These are phyloP conservation scores for Parauchenoglanis ngamensis DNA, from an alignment of 2,797 vertebrate genomes.

Conservation along the genomic window DNA sequence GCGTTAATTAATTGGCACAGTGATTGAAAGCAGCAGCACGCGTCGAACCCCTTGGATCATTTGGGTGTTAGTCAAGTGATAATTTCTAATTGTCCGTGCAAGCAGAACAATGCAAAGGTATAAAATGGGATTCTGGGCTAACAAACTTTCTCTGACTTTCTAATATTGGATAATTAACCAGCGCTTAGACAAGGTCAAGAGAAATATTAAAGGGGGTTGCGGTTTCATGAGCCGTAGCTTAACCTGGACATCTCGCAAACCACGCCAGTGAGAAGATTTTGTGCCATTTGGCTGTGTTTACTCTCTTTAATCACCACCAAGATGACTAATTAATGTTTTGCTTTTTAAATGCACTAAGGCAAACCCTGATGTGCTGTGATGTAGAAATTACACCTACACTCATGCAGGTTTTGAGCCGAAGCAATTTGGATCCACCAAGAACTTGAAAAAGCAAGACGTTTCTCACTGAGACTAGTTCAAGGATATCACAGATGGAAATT, in stretches of 20 bases:
- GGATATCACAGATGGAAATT: background rate
- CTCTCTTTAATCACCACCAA: slow-evolving; percentile 46
- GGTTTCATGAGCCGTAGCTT: slow-evolving; percentile 26
- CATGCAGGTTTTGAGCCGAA: background rate
- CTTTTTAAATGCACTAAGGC: slow-evolving; percentile 31
- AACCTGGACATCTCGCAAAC: slow-evolving; percentile 21
- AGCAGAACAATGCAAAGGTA: slow-evolving; percentile 43
- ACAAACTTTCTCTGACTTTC: slow-evolving; percentile 42
- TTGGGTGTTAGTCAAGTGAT: slow-evolving; percentile 54
- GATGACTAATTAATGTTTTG: slow-evolving; percentile 53
- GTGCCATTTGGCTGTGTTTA: slow-evolving; percentile 28
- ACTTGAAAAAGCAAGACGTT: background rate
- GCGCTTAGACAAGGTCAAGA: slow-evolving; percentile 17
- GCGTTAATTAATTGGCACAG: slow-evolving; percentile 54
- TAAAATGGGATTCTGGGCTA: slow-evolving; percentile 25
- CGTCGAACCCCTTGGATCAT: slow-evolving; percentile 48
- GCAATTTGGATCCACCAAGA: background rate
- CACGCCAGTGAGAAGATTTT: slow-evolving; percentile 15
- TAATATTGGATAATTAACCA: slow-evolving; percentile 45
- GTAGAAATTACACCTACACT: slow-evolving; percentile 25
- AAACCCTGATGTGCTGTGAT: background rate
- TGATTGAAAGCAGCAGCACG: slow-evolving; percentile 46
- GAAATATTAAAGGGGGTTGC: background rate
- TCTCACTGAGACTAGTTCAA: background rate
- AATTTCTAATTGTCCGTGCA: slow-evolving; percentile 51